Percentiles rank a stretch among this genome's conserved stretches.
phyloP scores from a whole-genome alignment of 2,797 vertebrate genomes.

The Pangasius djambal region DNA sequence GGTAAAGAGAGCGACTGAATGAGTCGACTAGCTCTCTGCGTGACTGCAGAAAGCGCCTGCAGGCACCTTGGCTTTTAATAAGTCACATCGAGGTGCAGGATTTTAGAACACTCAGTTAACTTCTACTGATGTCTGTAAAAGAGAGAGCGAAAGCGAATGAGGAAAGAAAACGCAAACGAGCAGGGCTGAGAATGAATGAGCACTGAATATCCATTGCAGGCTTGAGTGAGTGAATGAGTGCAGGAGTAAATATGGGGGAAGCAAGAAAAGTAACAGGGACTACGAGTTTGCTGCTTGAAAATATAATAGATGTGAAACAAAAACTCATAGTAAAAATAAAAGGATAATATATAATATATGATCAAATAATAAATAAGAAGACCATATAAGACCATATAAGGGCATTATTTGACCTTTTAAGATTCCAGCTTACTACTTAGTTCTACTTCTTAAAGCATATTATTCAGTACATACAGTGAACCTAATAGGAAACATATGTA shows the following conservation, averaged over 20 bases:
- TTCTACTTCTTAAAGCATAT: not conserved
- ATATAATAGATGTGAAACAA: not conserved
- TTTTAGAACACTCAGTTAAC: slow-evolving; percentile 14
- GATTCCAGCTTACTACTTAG: not conserved
- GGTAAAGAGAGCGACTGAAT: not conserved
- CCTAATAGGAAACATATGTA: not conserved
- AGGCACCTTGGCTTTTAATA: slow-evolving; percentile 40
- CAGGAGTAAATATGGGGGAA: not conserved
- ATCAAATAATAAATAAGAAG: not conserved
- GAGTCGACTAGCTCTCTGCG: slow-evolving; percentile 25
- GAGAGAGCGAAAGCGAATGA: not conserved
- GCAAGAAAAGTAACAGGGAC: not conserved
- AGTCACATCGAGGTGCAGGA: slow-evolving; percentile 6
- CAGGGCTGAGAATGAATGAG: not conserved
- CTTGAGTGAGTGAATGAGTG: not conserved
- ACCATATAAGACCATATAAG: not conserved
- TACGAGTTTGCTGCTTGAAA: not conserved
- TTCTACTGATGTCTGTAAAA: slow-evolving; percentile 12
- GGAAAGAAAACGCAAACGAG: not conserved
- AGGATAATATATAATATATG: not conserved
- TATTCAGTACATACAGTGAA: not conserved
- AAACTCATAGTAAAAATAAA: not conserved
- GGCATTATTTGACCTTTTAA: not conserved
- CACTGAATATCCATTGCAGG: not conserved
- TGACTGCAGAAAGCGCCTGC: slow-evolving; percentile 34